Base-by-base conservation (phyloP, 64 coral and sea anemone species). In the Pachyseris speciosa region DNA sequence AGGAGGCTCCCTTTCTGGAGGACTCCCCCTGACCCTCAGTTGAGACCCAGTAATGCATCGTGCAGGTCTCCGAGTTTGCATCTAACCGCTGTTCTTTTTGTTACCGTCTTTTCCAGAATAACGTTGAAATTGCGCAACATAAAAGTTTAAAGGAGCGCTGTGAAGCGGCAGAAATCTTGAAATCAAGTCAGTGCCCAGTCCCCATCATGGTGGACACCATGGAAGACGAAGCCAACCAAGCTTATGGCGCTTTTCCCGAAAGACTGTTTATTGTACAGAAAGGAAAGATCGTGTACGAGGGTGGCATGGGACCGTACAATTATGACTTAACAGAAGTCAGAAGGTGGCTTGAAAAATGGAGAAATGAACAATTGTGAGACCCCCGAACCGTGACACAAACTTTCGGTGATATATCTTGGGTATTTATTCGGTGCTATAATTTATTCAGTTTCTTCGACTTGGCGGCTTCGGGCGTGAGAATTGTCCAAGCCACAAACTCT, bases 141-240 rank as follows among this genome's bases (percentile, higher is more conserved):
- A 92, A 45, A 84, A 42, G 16, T 64, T 92, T 48, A 37, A 30
- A 92, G 15, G 93, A 94, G 25, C 79, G 93, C 16, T 67, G 83
- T 53, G 28, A 36, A 22, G 93, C 87, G 40, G 93, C 93, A 9
- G 58, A 90, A 31, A 90, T 75, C 47, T 74, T 94, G 1, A 41
- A 24, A 7, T 45, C 87, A 11, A 41, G 59, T 72, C 60, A 53
- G 10, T 36, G 44, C 33, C 40, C 80, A 15, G 71, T 74, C 22
- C 93, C 78, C 17, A 75, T 94, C 48, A 24, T 94, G 32, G 87
- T 74, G 6, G 93, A 94, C 49, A 94, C 87, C 17, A 94, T 94
- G 93, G 63, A 65, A 9, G 65, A 94, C 45, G 87, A 94, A 22
- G 71, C 93, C 25, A 70, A 57, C 33, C 22, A 40, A 19, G 80